Evolutionary conservation across 1,140 invertebrate genomes (phyloP), one percentile per base, ranked within the genome.

Genomic region (Spodoptera litura): DNA sequence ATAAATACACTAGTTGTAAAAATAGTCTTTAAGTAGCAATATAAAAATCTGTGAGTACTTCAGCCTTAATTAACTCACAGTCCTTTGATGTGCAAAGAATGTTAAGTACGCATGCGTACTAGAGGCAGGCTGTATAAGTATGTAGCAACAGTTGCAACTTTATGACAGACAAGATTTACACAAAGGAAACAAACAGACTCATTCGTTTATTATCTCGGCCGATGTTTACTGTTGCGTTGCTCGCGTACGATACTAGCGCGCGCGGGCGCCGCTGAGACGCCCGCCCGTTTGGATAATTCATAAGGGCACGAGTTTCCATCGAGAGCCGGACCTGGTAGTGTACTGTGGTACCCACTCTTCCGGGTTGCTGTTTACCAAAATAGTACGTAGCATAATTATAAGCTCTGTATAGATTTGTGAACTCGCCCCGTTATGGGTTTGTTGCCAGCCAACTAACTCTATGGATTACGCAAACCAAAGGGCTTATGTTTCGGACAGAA

Each of bases 211-310:
- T 83, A 81, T 83, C 79, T 74, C 73, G 71, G 20, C 66, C 72
- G 55, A 75, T 88, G 84, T 89, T 89, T 87, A 87, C 87, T 86
- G 84, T 78, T 78, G 66, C 56, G 38, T 44, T 44, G 38, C 38
- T 44, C 38, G 38, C 38, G 76, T 66, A 70, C 81, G 85, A 77
- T 76, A 80, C 70, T 71, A 81, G 79, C 81, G 66, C 44, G 58
- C 87, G 86, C 87, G 81, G 91, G 88, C 91, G 91, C 91, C 91
- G 86, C 82, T 53, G 73, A 83, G 89, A 74, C 89, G 88, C 82
- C 85, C 74, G 61, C 73, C 71, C 83, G 82, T 82, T 91, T 93
- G 91, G 91, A 88, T 93, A 91, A 93, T 93, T 93, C 90, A 93
- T 93, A 87, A 91, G 87, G 85, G 78, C 86, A 72, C 66, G 44